Percentiles rank a stretch among this genome's conserved stretches.
Evolutionary conservation across 2,113 vertebrate species (phyloP).

Genomic region (Pseudolaguvia tuberculata): DNA sequence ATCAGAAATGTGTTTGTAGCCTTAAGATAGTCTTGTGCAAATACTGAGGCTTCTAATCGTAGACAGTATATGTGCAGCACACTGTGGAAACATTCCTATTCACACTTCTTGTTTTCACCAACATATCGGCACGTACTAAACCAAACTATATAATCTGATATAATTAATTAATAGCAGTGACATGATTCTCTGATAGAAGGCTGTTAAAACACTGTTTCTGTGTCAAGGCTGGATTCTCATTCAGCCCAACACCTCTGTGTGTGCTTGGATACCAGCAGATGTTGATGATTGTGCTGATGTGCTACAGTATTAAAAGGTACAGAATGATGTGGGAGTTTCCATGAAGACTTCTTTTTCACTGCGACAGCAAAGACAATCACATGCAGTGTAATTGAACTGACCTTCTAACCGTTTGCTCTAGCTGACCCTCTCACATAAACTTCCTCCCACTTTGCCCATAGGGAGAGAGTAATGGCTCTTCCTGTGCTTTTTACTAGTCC

Average conservation of each 20-base stretch:
- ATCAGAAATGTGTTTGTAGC: conserved; percentile 35
- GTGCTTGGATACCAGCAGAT: conserved; percentile 13
- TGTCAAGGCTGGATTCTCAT: conserved; percentile 26
- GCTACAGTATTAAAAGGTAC: conserved; percentile 18
- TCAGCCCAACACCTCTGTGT: conserved; percentile 15
- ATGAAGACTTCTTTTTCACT: conserved; percentile 36
- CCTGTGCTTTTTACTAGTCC: conserved; percentile 27
- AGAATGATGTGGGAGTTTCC: conserved; percentile 45
- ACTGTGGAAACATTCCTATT: conserved; percentile 25
- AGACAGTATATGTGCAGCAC: neutral
- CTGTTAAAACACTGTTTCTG: conserved; percentile 15
- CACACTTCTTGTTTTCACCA: neutral
- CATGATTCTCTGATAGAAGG: conserved; percentile 9
- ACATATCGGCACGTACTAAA: conserved; percentile 33
- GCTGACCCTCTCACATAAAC: conserved; percentile 37
- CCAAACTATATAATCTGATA: conserved; percentile 9
- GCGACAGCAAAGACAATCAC: conserved; percentile 39
- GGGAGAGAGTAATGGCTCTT: conserved; percentile 29
- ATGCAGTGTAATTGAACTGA: conserved; percentile 52
- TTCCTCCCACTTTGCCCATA: conserved; percentile 35
- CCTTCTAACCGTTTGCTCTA: conserved; percentile 49
- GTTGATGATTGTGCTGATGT: conserved; percentile 23
- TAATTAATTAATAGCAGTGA: conserved; percentile 28
- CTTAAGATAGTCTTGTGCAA: conserved; percentile 29
- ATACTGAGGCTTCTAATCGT: conserved; percentile 9